Base-by-base conservation (phyloP, 2,888 invertebrate species). In the Tetranychus truncatus region DNA sequence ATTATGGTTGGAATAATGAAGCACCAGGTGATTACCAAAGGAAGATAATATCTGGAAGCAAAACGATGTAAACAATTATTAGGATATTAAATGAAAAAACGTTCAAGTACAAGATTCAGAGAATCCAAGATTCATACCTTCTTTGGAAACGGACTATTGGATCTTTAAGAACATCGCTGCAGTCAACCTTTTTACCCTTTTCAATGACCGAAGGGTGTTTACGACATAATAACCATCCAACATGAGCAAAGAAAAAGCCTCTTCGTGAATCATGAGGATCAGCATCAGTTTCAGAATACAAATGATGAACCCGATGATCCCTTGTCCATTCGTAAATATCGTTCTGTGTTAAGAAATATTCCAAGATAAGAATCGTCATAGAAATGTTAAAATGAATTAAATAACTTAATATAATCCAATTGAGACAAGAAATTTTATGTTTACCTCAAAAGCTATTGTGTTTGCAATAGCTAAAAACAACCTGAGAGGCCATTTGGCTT, bases 381-480 rank as follows among this genome's bases (percentile, higher is more conserved):
- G n/a, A 69, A 69, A 11, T 20, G 20, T 69, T 11, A 69, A 8
- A 69, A 24, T 69, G n/a, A 0, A 69, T 21, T 69, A 69, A 20
- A 67, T 21, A n/a, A 67, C 66, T 5, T 65, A n/a, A 65, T 15
- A 65, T 15, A 65, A n/a, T 65, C 15, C 7, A 55, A 15, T 55
- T 55, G 55, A 55, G 6, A 15, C 2, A 15, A 15, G 0, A 55
- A 55, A 55, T 55, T 9, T 7, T 24, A 24, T 24, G 24, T 20
- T 85, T 85, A 95, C 95, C 85, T 92, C 90, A 82, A 93, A 91
- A n/a, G 95, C 91, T 80, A 90, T 85, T 1, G 91, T 90, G 83
- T 95, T 92, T 80, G 89, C 87, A 72, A 91, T 77, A 81, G 90
- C 89, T 18, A 97, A 85, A 77, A 93, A 84, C 4, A 92, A 81